Evolutionary conservation across 2,113 vertebrate species (phyloP), one percentile per base, ranked within the genome.

Genomic region (Colius striatus): DNA sequence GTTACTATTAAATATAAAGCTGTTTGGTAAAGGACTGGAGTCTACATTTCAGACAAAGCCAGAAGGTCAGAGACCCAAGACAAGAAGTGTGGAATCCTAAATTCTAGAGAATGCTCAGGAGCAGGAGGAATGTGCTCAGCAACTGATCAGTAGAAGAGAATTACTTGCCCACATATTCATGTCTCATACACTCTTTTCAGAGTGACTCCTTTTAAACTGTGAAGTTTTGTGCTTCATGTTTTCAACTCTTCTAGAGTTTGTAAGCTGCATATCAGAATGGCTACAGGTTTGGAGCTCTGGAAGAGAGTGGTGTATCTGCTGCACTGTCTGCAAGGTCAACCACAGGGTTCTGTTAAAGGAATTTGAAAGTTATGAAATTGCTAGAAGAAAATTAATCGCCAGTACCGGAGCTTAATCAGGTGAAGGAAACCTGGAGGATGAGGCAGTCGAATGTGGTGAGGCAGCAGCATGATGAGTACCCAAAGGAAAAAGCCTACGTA

Each of bases 371-470:
- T 43, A 34, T 6, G 71, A 13, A 17, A 25, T 0, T 4, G 34
- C 17, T 38, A 0, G 34, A 9, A 5, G 60, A 1, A 10, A 20
- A 43, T 1, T 30, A 18, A 1, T 13, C 29, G 48, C 23, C n/a
- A 1, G 55, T 4, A 55, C 51, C 25, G 73, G 38, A 48, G 29
- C 41, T 10, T 1, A 2, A 1, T 6, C 20, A 1, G 23, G 0
- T 3, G 21, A 5, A 30, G 9, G 30, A 9, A 9, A 12, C 9
- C 26, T 3, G 48, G 2, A 5, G 61, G 47, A 7, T 3, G 16
- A 0, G 1, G 0, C 2, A 10, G 20, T 3, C 1, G 22, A 20
- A 16, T 1, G 14, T 0, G 3, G 57, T 2, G 13, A 10, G 66
- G 18, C 27, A 14, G 41, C 3, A 5, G 3, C 21, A 0, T 1